These are phyloP conservation scores for Galeopterus variegatus DNA, from an alignment of 2,113 vertebrate genomes.

Conservation along the genomic window DNA sequence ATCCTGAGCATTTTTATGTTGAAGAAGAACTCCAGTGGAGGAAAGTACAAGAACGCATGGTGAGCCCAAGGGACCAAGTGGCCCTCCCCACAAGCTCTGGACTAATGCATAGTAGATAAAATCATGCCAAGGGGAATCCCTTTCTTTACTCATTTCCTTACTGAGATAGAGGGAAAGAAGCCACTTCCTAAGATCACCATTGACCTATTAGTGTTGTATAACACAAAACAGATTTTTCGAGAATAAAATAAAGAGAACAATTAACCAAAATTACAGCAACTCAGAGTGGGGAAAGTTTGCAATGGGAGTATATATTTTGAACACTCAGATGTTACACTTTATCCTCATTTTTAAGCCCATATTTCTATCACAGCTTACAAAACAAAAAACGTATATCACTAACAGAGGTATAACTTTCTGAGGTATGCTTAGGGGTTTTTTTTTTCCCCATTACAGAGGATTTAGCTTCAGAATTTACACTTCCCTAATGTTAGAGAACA, in stretches of 20 bases:
- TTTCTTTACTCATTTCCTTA: background rate
- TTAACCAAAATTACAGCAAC: conserved; percentile 71
- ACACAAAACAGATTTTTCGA: conserved; percentile 49
- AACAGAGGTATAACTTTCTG: conserved; percentile 47
- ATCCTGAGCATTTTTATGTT: background rate
- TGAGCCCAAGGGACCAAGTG: background rate
- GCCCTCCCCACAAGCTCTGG: background rate
- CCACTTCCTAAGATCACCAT: background rate
- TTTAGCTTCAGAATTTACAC: conserved; percentile 78
- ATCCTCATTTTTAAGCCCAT: conserved; percentile 54
- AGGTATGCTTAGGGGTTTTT: conserved; percentile 59
- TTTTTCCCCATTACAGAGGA: conserved; percentile 29
- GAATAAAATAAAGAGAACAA: conserved; percentile 51
- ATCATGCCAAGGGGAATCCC: background rate
- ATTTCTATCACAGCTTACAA: conserved; percentile 76
- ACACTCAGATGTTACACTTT: conserved; percentile 73
- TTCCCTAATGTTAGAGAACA: conserved; percentile 71
- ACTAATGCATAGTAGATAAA: background rate
- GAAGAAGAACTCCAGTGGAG: background rate
- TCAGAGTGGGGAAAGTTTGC: conserved; percentile 62
- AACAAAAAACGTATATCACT: conserved; percentile 46
- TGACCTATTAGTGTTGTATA: background rate
- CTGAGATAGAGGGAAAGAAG: background rate
- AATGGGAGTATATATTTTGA: conserved; percentile 55
- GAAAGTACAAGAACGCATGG: background rate